phyloP scores from a whole-genome alignment of 2,888 invertebrate species.

The Quadriops clusia region DNA sequence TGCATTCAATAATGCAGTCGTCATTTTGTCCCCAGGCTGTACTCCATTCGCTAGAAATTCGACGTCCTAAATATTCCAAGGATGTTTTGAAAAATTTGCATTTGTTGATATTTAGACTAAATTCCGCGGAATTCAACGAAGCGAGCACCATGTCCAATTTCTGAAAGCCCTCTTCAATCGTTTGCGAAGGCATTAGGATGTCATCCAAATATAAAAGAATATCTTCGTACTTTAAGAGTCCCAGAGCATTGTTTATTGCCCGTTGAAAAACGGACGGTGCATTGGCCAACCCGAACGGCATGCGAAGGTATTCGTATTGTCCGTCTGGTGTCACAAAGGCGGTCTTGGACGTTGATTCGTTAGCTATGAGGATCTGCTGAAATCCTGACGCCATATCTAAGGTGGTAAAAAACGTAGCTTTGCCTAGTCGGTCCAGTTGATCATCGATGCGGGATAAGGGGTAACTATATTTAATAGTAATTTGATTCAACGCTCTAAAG shows the following conservation, averaged over 20 bases:
- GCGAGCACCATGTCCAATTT: slow-evolving; percentile 7
- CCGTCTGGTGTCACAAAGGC: slow-evolving; percentile 7
- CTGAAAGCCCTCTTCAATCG: slow-evolving; percentile 1
- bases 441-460: slow-evolving; percentile 7
- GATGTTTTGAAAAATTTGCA: no score
- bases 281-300: slow-evolving; percentile 13
- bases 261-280: slow-evolving; percentile 10
- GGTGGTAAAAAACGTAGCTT: slow-evolving; percentile 4
- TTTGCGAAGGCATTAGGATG: slow-evolving; percentile 3
- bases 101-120: no score
- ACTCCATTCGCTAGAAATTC: background rate
- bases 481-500: slow-evolving; percentile 7
- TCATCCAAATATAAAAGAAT: slow-evolving; percentile 5
- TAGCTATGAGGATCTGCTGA: no score
- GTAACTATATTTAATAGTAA: slow-evolving; percentile 7
- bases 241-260: slow-evolving; percentile 8
- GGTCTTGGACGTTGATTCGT: slow-evolving; percentile 1
- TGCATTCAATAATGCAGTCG: no score
- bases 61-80: slow-evolving; percentile 1
- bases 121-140: slow-evolving; percentile 6
- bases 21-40: no score
- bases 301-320: slow-evolving; percentile 8
- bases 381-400: slow-evolving; percentile 6
- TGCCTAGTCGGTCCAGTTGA: slow-evolving; percentile 2
- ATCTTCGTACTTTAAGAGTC: background rate